Evolutionary conservation across 2,797 vertebrate genomes (phyloP), one percentile per base, ranked within the genome.

Genomic region (Chloroceryle amazona): DNA sequence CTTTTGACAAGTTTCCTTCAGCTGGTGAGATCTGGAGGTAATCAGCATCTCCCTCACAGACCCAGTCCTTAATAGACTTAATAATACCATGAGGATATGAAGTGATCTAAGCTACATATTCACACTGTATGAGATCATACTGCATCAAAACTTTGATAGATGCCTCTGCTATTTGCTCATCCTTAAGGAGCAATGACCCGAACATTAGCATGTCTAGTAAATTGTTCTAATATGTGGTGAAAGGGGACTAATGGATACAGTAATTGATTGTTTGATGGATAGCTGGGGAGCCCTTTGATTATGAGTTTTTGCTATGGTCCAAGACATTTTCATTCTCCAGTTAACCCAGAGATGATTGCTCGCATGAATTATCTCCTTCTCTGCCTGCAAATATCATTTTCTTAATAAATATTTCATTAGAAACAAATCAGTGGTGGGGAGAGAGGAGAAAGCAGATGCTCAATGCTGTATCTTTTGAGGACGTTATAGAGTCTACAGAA

Each of bases 251-350:
- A 98, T 97, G 97, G 94, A 96, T 89, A 88, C 86, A 89, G 89
- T 97, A 97, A 97, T 96, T 97, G 94, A 96, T 97, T 97, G 87
- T 94, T 93, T 97, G 97, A 97, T 96, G 96, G 93, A 96, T 92
- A 93, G 94, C 94, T 90, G 67, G 86, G 93, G 88, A 96, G 94
- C 87, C 81, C 86, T 95, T 68, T 90, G 86, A 89, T 82, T 76
- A 94, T 90, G 89, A 96, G 95, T 90, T 94, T 96, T 95, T 97
- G 95, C 95, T 85, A 94, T 4, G 81, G 96, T 95, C 81, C 74
- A 80, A 83, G 79, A 92, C 95, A 95, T 95, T 96, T 96, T 97
- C 93, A 95, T 94, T 96, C 96, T 93, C 92, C 83, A 81, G 92
- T 95, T 97, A 96, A 96, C 96, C 94, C 82, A 68, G 75, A 75